A percentile compares a stretch with the other conserved stretches of the same genome.
Conservation (phyloP, 2,113 vertebrate species). For the Halichoeres trimaculatus region DNA sequence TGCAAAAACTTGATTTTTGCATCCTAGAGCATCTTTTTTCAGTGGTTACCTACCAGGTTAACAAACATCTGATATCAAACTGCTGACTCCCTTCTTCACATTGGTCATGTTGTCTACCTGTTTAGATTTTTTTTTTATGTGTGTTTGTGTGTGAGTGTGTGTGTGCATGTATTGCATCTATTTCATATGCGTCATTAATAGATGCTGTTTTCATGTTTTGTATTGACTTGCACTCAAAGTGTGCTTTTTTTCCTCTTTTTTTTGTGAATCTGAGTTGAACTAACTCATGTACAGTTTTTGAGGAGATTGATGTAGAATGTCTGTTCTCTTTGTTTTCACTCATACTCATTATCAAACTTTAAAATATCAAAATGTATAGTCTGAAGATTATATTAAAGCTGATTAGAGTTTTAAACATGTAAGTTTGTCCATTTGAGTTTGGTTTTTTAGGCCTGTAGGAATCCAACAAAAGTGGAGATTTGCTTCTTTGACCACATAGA, state of each 20-base stretch:
- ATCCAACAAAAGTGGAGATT: slow-evolving; percentile 5
- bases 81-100: background rate
- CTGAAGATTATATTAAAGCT: slow-evolving; percentile 26
- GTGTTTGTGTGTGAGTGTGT: slow-evolving; percentile 35
- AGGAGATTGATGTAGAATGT: slow-evolving; percentile 16
- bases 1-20: background rate
- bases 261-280: slow-evolving; percentile 46
- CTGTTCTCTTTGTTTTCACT: slow-evolving; percentile 28
- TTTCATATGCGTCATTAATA: slow-evolving; percentile 62
- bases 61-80: slow-evolving; percentile 14
- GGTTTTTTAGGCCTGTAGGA: slow-evolving; percentile 29
- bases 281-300: slow-evolving; percentile 35
- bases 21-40: background rate
- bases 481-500: slow-evolving; percentile 20
- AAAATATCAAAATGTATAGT: slow-evolving; percentile 25
- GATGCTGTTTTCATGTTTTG: slow-evolving; percentile 67
- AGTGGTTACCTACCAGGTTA: background rate
- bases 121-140: background rate
- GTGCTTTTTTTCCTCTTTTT: slow-evolving; percentile 45
- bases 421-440: slow-evolving; percentile 32
- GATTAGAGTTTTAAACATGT: slow-evolving; percentile 33
- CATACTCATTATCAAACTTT: slow-evolving; percentile 17
- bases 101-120: background rate
- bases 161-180: slow-evolving; percentile 63
- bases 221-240: slow-evolving; percentile 74